Percentiles rank a stretch among this genome's conserved stretches.
Evolutionary conservation across 2,888 invertebrate genomes (phyloP).

Genomic region (Villa cingulata): DNA sequence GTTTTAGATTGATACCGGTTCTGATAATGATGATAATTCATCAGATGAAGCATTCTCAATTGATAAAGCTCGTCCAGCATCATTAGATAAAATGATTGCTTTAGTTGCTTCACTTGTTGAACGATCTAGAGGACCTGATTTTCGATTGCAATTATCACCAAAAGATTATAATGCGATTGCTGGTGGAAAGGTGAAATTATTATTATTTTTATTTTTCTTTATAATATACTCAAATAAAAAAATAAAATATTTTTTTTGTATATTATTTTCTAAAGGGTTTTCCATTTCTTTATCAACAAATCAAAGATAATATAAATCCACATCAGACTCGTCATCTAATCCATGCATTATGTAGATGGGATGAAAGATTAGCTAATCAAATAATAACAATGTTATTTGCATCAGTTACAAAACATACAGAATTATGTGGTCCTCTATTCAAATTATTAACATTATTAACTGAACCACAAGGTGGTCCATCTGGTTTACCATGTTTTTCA

Average conservation of each 20-base stretch:
- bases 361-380: constrained; percentile 75
- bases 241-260: constrained; percentile 2
- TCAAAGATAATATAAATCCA: constrained; percentile 82
- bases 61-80: constrained; percentile 74
- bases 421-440: constrained; percentile 83
- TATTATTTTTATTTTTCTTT: not conserved
- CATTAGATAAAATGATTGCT: constrained; percentile 90
- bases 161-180: constrained; percentile 71
- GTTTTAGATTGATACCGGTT: constrained; percentile 31
- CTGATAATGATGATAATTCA: constrained; percentile 38
- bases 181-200: constrained; percentile 57
- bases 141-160: constrained; percentile 56
- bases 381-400: constrained; percentile 83
- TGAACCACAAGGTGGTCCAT: constrained; percentile 61
- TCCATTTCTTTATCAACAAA: constrained; percentile 88
- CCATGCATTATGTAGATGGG: constrained; percentile 82
- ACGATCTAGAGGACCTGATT: constrained; percentile 66
- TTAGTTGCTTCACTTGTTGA: constrained; percentile 79
- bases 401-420: constrained; percentile 80
- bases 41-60: constrained; percentile 41
- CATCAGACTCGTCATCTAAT: constrained; percentile 84
- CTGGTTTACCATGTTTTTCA: constrained; percentile 81
- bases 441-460: constrained; percentile 78
- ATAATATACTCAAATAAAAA: not conserved
- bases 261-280: constrained; percentile 50